Evolutionary conservation across 2,113 vertebrate genomes (phyloP), one percentile per base, ranked within the genome.

Genomic region (Psittacus erithacus): DNA sequence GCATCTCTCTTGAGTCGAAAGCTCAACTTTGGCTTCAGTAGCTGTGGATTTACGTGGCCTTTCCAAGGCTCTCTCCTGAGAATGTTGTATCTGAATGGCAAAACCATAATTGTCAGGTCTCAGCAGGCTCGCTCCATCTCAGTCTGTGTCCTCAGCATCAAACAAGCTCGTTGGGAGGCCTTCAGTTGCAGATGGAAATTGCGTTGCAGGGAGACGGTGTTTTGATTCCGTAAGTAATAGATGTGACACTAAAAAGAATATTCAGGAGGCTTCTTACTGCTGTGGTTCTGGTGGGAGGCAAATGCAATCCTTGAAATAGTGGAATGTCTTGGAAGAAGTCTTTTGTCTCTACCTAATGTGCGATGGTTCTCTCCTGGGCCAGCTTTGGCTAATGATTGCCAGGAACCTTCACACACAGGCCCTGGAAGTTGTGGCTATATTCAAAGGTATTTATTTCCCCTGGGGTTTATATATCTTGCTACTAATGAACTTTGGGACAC

Each of bases 241-340:
- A 38, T 25, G 60, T 49, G 76, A 53, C 49, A 14, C 23, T 28
- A 68, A 75, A 50, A 5, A 24, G 69, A 75, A 88, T 88, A 46
- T 88, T 90, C 82, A 59, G 75, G 82, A 93, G 82, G 82, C n/a
- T 88, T 81, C 68, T 67, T 59, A 7, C 38, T 67, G 76, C 74
- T 24, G 62, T 4, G 50, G 33, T 82, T 89, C 52, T 62, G 88
- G 62, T 17, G 65, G 79, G 92, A 85, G 86, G 71, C 46, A 77
- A 88, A 83, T 41, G 31, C 2, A 83, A 81, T 31, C 68, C 53
- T 57, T 57, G 63, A 23, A 16, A 29, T 29, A n/a, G 55, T 24
- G 76, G 33, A 4, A 31, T 24, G 55, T 67, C 90, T 62, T 50
- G 65, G 77, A 86, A 96, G 75, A 63, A 76, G 39, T 25, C 23